A percentile compares a stretch with the other conserved stretches of the same genome.
phyloP scores from a whole-genome alignment of 2,888 invertebrate genomes.

The Pristionchus maxplancki region DNA sequence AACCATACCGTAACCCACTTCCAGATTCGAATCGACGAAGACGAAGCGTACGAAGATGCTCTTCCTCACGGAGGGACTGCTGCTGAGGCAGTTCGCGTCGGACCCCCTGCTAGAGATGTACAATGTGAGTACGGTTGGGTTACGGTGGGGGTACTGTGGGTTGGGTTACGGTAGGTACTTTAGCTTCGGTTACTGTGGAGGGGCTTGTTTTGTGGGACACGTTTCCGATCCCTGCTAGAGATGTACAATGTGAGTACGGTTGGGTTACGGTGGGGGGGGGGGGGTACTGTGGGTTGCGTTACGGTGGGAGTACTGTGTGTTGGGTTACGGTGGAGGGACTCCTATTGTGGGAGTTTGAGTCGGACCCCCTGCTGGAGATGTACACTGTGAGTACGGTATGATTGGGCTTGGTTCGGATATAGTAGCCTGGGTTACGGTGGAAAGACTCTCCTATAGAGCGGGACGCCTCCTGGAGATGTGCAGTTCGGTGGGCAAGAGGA shows the following conservation, averaged over 20 bases:
- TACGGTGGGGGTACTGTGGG: background rate
- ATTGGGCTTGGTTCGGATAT: too few relatives aligned
- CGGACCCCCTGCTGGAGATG: too few relatives aligned
- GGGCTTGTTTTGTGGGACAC: background rate
- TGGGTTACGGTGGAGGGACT: too few relatives aligned
- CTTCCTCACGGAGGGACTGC: constrained; percentile 94
- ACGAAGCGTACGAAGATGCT: constrained; percentile 87
- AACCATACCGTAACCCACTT: constrained; percentile 43
- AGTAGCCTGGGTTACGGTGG: too few relatives aligned
- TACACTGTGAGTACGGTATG: too few relatives aligned
- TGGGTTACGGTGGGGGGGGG: background rate
- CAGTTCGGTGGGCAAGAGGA: too few relatives aligned
- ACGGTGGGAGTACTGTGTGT: too few relatives aligned
- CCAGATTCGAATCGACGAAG: constrained; percentile 75
- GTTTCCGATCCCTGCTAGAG: too few relatives aligned
- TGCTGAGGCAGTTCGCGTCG: constrained; percentile 85
- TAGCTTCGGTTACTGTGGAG: background rate
- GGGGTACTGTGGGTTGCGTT: too few relatives aligned
- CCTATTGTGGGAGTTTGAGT: too few relatives aligned
- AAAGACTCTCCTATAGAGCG: too few relatives aligned
- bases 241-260: background rate
- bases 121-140: constrained; percentile 59
- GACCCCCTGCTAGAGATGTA: constrained; percentile 84
- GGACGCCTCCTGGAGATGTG: too few relatives aligned
- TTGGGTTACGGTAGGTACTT: background rate